Base-by-base conservation (phyloP, 1,140 invertebrate genomes). In the Brachionus rotundiformis region DNA sequence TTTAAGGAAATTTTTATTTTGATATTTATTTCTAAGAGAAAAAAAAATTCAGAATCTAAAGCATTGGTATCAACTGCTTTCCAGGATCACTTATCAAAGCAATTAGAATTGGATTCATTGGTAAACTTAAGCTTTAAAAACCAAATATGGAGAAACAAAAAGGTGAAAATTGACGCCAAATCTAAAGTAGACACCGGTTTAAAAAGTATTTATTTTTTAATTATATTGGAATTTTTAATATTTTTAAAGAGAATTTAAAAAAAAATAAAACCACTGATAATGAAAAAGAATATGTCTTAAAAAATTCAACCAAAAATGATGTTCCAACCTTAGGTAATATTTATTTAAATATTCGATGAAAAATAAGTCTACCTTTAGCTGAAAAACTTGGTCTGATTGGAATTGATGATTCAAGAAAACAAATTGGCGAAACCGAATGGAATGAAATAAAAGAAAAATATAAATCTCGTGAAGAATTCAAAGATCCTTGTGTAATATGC, bases 401-500 rank as follows among this genome's bases (percentile, higher is more conserved):
- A 65, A 29, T 81, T 25, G 54, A 63, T 8, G 44, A 77, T 19
- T 19, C 44, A 1, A 63, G 29, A 31, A 65, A 84, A 29, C 83
- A 84, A 23, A 73, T 87, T 19, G 83, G 84, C 25, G 87, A 88
- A 61, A 61, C 44, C 33, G 86, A 87, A 31, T 88, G 87, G 87
- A 71, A 83, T 39, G 73, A 81, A 71, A 84, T 85, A 1, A 88
- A 88, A 82, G 79, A 79, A 41, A 86, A 84, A 68, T 87, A 87
- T 2, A 86, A 87, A 68, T 68, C 84, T 19, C 81, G 87, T 81
- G 84, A 87, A 59, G 87, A 88, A 61, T 88, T 85, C 3, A 83
- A 83, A 23, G 84, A 86, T 23, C 87, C 87, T 1, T 88, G 87
- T 85, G 87, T 87, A 44, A 88, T 88, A 25, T 88, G 87, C 83